Base-by-base conservation (phyloP, 2,888 invertebrate species). In the Xestia xanthographa region DNA sequence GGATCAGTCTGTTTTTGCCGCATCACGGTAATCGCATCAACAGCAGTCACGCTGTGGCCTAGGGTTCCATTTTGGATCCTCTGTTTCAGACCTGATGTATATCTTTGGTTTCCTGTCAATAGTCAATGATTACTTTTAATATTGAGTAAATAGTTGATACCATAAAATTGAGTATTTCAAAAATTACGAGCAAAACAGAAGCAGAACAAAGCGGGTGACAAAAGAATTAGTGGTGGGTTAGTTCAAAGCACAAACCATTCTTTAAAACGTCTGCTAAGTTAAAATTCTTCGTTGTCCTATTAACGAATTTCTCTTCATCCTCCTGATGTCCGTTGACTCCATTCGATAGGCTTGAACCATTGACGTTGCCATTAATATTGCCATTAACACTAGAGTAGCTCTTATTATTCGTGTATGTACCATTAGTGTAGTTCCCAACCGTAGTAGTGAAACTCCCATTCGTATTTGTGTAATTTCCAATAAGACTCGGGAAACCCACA, bases 1-100 rank as follows among this genome's bases (percentile, higher is more conserved):
- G 95, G 94, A 90, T 98, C 98, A 77, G 97, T 91, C 83, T 97
- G 96, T 90, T 97, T 97, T 89, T 97, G 97, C 22, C 97, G 94
- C 66, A 95, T 94, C 3, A 91, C 94, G 66, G 94, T 89, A 43
- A 95, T 84, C 43, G 95, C 90, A 79, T 95, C 97, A 86, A 92
- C 95, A 88, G 92, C 94, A 91, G 89, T 97, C 72, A 97, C 96
- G 90, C 90, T 97, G 92, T 97, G 95, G 11, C 97, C 96, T 66
- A 96, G 90, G 65, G 97, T 97, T 38, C 97, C 97, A 92, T 97
- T 97, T 88, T 97, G 95, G 71, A 97, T 96, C 87, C 97, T 96
- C 90, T 97, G 97, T 91, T 97, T 97, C 43, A 97, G 92, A 66
- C 97, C 97, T 84, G 97, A 93, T 69, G 97, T 97, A 89, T 97